Evolutionary conservation across 2,888 invertebrate genomes (phyloP), one percentile per base, ranked within the genome.

Genomic region (Dendrolimus houi): DNA sequence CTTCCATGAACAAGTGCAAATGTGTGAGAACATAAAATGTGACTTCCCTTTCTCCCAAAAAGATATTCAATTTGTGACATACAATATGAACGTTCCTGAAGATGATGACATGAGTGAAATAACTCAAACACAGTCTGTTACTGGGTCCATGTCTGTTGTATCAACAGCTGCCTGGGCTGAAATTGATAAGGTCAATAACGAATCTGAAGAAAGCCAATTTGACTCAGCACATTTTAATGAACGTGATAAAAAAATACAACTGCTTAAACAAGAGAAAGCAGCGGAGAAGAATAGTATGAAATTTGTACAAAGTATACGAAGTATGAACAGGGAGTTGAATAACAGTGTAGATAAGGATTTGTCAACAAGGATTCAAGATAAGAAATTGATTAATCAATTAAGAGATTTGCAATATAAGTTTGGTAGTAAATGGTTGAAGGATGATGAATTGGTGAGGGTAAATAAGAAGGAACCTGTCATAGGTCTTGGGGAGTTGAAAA

Each of bases 21-120:
- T 87, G 81, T 89, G 88, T 62, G 78, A 80, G 56, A 84, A 87
- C 56, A 55, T 62, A 0, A 62, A 69, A 2, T 89, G 88, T 59
- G 76, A 77, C 1, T 88, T 73, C 61, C 87, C 87, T 12, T 87
- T 84, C 64, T 83, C 79, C 0, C 66, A 74, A 55, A 77, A 80
- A 52, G 75, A 83, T 0, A 55, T 82, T 0, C 68, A 78, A 42
- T 70, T 81, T 57, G 65, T 76, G 0, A 66, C 69, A 59, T 68
- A 78, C 17, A 63, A 69, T 41, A 72, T 73, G 0, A 55, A 59
- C 7, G 57, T 65, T 2, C 62, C 57, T 0, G 58, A 66, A 7
- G 69, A 68, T 52, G 74, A 79, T n/a, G 55, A 65, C 0, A 47
- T 57, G 1, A 72, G 69, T n/a, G 55, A 64, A 12, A 61, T 41